Percentiles rank a stretch among this genome's conserved stretches.
These are phyloP conservation scores for Bimastos eiseni DNA, from an alignment of 2,888 invertebrate genomes.

Conservation along the genomic window DNA sequence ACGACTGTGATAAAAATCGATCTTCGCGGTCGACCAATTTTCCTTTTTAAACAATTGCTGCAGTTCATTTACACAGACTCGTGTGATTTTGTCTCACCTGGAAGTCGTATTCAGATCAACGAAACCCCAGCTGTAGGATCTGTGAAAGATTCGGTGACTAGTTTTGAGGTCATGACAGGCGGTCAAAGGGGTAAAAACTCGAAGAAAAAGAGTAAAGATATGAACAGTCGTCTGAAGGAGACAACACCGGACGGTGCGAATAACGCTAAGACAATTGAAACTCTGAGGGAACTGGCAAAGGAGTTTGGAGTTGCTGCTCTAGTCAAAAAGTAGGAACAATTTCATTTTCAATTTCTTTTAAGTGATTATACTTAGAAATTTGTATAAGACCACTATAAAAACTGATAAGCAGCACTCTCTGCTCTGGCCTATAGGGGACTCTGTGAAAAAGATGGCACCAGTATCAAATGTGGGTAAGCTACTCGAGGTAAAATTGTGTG, in stretches of 20 bases:
- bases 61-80: slow-evolving; percentile 73
- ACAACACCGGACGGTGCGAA: not conserved
- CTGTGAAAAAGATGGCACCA: too few relatives aligned
- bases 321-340: slow-evolving; percentile 46
- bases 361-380: not conserved
- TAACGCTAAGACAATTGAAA: slow-evolving; percentile 49
- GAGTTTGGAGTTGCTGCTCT: slow-evolving; percentile 56
- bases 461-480: too few relatives aligned
- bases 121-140: not conserved
- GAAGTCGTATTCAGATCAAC: not conserved
- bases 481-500: too few relatives aligned
- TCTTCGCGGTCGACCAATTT: not conserved
- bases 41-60: slow-evolving; percentile 74
- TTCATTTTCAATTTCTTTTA: not conserved
- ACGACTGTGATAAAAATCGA: not conserved
- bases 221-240: not conserved
- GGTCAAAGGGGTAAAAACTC: not conserved
- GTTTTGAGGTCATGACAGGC: not conserved
- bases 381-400: too few relatives aligned
- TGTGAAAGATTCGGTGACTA: not conserved
- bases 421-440: too few relatives aligned
- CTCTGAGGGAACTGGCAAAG: slow-evolving; percentile 54
- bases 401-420: too few relatives aligned
- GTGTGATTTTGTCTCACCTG: slow-evolving; percentile 68
- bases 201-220: slow-evolving; percentile 46